Base-by-base conservation (phyloP, 2,113 vertebrate genomes). In the Passer montanus region DNA sequence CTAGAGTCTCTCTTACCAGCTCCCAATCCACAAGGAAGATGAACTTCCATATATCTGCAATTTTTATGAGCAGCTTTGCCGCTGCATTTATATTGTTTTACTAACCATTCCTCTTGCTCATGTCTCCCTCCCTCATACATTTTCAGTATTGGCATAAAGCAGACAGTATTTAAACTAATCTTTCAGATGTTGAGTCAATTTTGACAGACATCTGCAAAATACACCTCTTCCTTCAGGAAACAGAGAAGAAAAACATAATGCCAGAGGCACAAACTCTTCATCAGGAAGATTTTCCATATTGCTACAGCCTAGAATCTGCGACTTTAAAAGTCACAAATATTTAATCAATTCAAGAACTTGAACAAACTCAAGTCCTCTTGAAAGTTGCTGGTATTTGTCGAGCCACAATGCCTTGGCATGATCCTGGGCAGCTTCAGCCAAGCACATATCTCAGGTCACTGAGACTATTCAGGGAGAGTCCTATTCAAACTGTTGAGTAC, bases 11-110 rank as follows among this genome's bases (percentile, higher is more conserved):
- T 74, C 16, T 22, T 31, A 39, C 19, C 19, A 21, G 22, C 15
- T 86, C 26, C 15, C 0, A 0, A 28, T 37, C 21, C 11, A 66
- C 17, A 6, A 41, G 4, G 27, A 77, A 62, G 31, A 75, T 16
- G 3, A 75, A 73, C 58, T 72, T 73, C 75, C 56, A 13, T 33
- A 15, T 5, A 15, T 7, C n/a, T 31, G 9, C 58, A 75, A 9
- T n/a, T 74, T 63, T 52, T 84, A 35, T 67, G 52, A 59, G 37
- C 27, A 92, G 17, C 26, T 77, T 62, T 89, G 43, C 26, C 59
- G 30, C 2, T 70, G 37, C 58, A 41, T 53, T 76, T 73, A 47
- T 26, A 33, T 4, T 18, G 43, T 27, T 35, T 37, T 39, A 50
- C 30, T 68, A 70, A 50, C 20, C 18, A 33, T 43, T 89, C 62